phyloP scores from a whole-genome alignment of 2,113 vertebrate genomes.

The Falco punctatus region DNA sequence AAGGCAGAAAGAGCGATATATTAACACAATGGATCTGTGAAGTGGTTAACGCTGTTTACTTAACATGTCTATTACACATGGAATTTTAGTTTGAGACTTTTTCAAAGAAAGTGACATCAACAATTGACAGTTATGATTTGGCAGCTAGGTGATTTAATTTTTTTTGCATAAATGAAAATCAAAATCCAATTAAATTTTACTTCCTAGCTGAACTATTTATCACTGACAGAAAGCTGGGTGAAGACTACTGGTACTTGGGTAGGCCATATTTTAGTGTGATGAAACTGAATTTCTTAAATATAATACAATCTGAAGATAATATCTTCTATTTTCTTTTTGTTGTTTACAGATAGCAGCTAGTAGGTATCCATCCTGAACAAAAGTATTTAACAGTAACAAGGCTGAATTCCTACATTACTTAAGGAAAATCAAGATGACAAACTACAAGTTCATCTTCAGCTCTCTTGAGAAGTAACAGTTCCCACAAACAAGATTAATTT shows the following conservation, averaged over 20 bases:
- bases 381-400: neutral
- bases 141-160: neutral
- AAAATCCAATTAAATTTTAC: slow-evolving; percentile 24
- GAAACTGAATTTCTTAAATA: neutral
- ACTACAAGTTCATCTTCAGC: neutral
- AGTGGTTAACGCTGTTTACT: slow-evolving; percentile 61
- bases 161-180: slow-evolving; percentile 12
- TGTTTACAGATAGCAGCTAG: neutral
- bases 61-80: neutral
- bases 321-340: neutral
- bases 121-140: slow-evolving; percentile 12
- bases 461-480: neutral
- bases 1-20: slow-evolving; percentile 47
- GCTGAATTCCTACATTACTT: neutral
- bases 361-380: neutral
- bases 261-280: neutral
- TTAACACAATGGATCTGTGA: slow-evolving; percentile 55
- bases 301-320: neutral
- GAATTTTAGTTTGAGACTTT: slow-evolving; percentile 22
- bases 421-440: neutral
- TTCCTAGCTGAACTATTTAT: neutral
- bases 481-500: neutral
- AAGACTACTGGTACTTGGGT: neutral
- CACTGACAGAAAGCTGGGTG: neutral
- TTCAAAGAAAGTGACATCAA: neutral